A percentile compares a stretch with the other conserved stretches of the same genome.
Conservation (phyloP, 2,888 invertebrate species). For the Congeria kusceri region DNA sequence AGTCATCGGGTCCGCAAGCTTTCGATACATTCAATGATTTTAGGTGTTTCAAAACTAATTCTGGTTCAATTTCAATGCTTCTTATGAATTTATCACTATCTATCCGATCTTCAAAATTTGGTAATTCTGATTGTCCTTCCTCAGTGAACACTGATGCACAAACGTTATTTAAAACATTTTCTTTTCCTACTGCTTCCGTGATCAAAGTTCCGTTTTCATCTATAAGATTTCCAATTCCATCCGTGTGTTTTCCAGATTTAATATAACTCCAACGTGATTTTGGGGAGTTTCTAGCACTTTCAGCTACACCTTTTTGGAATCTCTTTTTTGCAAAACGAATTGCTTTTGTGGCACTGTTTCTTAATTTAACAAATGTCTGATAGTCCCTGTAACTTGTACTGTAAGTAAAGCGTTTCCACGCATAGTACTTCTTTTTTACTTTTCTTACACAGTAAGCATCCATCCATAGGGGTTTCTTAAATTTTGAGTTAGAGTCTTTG, state of each 20-base stretch:
- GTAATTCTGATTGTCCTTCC: conserved; percentile 15
- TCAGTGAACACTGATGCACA: conserved; percentile 30
- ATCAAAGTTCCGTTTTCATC: conserved; percentile 13
- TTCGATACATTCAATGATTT: conserved; percentile 13
- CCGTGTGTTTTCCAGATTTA: conserved; percentile 32
- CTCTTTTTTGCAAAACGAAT: too few species aligned
- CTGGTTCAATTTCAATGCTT: not conserved
- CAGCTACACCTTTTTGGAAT: too few species aligned
- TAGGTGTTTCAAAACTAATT: conserved; percentile 2
- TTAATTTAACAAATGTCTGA: too few species aligned
- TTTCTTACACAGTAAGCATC: too few species aligned
- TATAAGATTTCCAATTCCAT: conserved; percentile 4
- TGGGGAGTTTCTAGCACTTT: too few species aligned
- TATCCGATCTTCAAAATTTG: not conserved
- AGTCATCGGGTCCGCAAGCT: conserved; percentile 23
- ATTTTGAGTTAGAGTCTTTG: too few species aligned
- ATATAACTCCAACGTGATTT: too few species aligned
- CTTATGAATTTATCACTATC: not conserved
- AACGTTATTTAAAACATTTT: conserved; percentile 21
- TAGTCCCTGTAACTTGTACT: too few species aligned
- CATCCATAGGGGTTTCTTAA: too few species aligned
- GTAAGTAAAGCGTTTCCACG: too few species aligned
- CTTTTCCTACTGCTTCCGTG: conserved; percentile 30
- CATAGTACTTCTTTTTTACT: too few species aligned
- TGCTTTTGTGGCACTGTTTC: too few species aligned